Evolutionary conservation across 1,140 invertebrate species (phyloP).

Genomic region (Megathymus violae): DNA sequence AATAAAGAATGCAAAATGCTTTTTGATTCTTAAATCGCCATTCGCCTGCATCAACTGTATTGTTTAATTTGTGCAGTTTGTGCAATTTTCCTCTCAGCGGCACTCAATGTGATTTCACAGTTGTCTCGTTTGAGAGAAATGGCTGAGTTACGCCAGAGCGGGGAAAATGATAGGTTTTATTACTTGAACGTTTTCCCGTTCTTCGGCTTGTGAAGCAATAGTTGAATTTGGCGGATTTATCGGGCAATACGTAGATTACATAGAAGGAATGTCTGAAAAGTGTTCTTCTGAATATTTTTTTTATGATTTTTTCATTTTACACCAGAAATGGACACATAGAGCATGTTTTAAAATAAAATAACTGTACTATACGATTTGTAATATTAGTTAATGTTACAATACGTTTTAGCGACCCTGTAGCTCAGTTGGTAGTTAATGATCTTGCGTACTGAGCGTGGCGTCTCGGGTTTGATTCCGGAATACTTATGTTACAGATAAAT

Average conservation of each 20-base stretch:
- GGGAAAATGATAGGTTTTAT: conserved; percentile 7
- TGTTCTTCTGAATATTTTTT: neutral
- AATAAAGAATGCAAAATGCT: conserved; percentile 14
- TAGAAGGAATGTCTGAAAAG: neutral
- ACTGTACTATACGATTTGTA: too few species aligned
- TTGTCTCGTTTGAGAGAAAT: conserved; percentile 24
- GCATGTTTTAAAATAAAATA: too few species aligned
- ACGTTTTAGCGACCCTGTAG: too few species aligned
- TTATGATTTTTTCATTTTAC: too few species aligned
- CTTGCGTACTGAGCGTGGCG: too few species aligned
- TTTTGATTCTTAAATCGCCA: conserved; percentile 21
- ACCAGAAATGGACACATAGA: too few species aligned
- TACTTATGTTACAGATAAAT: too few species aligned
- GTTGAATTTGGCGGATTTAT: neutral
- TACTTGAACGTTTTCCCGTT: conserved; percentile 16
- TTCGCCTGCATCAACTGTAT: neutral
- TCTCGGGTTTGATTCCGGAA: too few species aligned
- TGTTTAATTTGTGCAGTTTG: conserved; percentile 10
- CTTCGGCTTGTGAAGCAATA: neutral
- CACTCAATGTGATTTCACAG: conserved; percentile 34
- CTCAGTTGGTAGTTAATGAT: too few species aligned
- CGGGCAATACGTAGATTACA: neutral
- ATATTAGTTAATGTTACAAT: too few species aligned
- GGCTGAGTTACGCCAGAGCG: conserved; percentile 7
- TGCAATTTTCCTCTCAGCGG: conserved; percentile 30